Evolutionary conservation across 2,797 vertebrate genomes (phyloP).

Genomic region (Falco columbarius): DNA sequence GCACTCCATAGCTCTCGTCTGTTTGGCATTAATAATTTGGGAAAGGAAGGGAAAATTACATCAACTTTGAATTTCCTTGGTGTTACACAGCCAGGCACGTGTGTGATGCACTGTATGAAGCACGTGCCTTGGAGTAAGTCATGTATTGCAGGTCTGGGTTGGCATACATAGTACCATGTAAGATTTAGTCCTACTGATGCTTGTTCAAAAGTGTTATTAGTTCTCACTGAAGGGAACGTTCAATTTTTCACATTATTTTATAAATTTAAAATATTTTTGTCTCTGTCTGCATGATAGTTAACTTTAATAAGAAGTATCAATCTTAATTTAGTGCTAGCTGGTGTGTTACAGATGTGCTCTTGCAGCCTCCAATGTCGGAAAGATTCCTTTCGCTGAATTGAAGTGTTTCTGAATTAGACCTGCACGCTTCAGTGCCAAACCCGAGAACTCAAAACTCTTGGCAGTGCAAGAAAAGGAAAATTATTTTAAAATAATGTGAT

Average conservation of each 20-base stretch:
- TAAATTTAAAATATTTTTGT: not conserved
- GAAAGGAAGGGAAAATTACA: too few species aligned
- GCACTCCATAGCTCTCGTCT: not conserved
- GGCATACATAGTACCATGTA: not conserved
- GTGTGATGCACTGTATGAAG: not conserved
- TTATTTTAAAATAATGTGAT: not conserved
- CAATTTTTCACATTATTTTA: constrained; percentile 11
- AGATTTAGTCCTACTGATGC: not conserved
- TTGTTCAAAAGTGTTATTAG: not conserved
- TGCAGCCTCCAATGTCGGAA: not conserved
- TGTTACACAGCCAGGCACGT: rapidly evolving
- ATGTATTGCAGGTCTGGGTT: not conserved
- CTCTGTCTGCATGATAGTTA: not conserved
- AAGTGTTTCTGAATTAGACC: constrained; percentile 24
- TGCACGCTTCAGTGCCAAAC: not conserved
- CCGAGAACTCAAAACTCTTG: not conserved
- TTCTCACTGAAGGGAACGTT: not conserved
- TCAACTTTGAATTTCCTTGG: not conserved
- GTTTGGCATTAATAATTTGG: not conserved
- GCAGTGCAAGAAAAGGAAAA: not conserved
- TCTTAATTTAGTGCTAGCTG: constrained; percentile 32
- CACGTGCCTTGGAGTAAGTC: not conserved
- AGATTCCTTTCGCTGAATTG: constrained; percentile 10
- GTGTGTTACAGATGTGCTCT: not conserved
- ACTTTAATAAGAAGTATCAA: not conserved